Percentiles rank a stretch among this genome's conserved stretches.
Evolutionary conservation across 2,888 invertebrate genomes (phyloP).

Genomic region (Magallana nippona): DNA sequence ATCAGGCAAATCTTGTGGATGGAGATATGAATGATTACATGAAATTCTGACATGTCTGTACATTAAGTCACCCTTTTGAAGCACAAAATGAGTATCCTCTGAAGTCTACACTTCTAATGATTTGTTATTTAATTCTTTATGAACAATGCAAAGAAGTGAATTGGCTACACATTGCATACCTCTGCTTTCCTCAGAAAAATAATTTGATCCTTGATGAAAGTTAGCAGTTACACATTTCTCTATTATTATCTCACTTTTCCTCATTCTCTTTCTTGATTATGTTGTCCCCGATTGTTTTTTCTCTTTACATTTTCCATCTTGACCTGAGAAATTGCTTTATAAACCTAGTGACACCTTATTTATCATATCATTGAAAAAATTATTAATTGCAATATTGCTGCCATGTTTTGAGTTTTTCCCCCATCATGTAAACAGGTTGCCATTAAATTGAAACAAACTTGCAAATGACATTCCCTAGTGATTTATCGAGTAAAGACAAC

Average conservation of each 20-base stretch:
- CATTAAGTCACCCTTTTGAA: background rate
- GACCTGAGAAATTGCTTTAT: too few relatives aligned
- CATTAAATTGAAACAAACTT: too few relatives aligned
- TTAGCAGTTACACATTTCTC: background rate
- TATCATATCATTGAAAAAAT: too few relatives aligned
- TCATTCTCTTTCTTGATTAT: background rate
- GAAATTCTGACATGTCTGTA: constrained; percentile 9
- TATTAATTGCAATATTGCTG: too few relatives aligned
- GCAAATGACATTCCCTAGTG: too few relatives aligned
- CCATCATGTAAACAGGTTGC: too few relatives aligned
- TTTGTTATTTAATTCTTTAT: background rate
- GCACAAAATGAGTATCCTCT: background rate
- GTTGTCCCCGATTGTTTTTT: background rate
- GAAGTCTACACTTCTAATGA: background rate
- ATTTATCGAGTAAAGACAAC: too few relatives aligned
- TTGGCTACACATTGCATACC: background rate
- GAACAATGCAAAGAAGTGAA: background rate
- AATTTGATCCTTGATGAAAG: background rate
- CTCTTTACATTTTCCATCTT: too few relatives aligned
- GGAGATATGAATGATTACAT: constrained; percentile 5
- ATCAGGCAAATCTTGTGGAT: background rate
- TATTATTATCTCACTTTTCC: background rate
- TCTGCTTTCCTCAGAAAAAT: background rate
- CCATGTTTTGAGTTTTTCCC: too few relatives aligned
- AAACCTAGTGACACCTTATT: too few relatives aligned